Evolutionary conservation across 1,140 invertebrate species (phyloP).

Genomic region (Lordiphosa stackelbergi): DNA sequence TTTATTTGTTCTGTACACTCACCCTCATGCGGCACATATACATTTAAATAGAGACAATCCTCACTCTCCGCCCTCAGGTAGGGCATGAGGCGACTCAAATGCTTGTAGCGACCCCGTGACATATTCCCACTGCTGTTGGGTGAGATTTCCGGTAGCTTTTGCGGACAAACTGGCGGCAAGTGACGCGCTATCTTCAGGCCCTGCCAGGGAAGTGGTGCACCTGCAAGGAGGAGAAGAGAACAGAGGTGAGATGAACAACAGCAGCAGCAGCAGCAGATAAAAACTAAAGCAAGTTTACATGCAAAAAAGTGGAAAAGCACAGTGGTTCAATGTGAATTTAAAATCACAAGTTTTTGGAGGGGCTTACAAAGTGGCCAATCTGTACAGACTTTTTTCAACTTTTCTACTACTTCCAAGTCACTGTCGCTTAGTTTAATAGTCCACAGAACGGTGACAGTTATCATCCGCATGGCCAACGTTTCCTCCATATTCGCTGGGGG

Average conservation of each 20-base stretch:
- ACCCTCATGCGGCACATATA: conserved; percentile 90
- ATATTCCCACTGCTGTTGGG: conserved; percentile 54
- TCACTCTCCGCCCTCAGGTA: conserved; percentile 89
- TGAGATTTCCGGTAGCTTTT: conserved; percentile 81
- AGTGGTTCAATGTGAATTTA: not conserved
- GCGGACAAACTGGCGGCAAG: conserved; percentile 92
- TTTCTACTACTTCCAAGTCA: not conserved
- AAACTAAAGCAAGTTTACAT: conserved; percentile 16
- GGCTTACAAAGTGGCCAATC: too few species aligned
- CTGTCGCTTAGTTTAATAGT: conserved; percentile 1
- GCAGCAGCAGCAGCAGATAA: conserved; percentile 18
- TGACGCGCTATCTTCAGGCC: conserved; percentile 84
- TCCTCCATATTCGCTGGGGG: not conserved
- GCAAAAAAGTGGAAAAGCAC: not conserved
- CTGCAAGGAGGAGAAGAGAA: conserved; percentile 59
- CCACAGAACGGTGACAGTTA: conserved; percentile 10
- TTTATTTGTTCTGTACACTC: conserved; percentile 66
- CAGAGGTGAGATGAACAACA: not conserved
- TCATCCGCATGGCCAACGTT: conserved; percentile 1
- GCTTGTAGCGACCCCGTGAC: conserved; percentile 82
- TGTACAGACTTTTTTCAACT: too few species aligned
- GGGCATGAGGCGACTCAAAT: conserved; percentile 83
- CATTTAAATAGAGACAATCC: conserved; percentile 95
- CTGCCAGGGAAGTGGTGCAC: conserved; percentile 83
- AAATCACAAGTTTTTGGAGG: not conserved